Conservation (phyloP, 2,113 vertebrate species). For the Serilophus lunatus region DNA sequence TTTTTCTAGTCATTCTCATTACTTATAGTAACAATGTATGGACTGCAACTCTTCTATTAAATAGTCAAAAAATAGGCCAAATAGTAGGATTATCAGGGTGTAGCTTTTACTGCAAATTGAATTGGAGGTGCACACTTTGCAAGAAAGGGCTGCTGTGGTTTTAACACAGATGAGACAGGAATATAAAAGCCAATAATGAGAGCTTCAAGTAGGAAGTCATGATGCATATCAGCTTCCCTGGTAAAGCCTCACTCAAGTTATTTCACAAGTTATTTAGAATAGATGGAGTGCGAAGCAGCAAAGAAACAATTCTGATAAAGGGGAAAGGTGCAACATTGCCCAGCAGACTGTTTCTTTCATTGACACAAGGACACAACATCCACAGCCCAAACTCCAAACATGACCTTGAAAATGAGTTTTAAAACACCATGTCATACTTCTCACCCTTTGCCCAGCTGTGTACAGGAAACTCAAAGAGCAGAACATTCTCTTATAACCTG, state of each 20-base stretch:
- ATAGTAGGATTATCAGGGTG: neutral
- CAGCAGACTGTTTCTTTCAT: neutral
- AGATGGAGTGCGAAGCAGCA: neutral
- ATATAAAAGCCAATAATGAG: neutral
- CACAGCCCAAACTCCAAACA: neutral
- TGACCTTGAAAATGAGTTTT: neutral
- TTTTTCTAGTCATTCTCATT: neutral
- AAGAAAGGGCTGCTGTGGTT: neutral
- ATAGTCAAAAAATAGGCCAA: neutral
- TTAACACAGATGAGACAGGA: neutral
- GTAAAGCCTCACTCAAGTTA: neutral
- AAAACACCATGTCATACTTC: neutral
- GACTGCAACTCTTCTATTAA: neutral
- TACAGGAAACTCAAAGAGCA: neutral
- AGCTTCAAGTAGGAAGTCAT: neutral
- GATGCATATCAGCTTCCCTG: neutral
- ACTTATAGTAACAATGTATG: neutral
- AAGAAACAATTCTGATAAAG: neutral
- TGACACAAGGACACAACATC: neutral
- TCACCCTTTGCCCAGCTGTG: neutral
- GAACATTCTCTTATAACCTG: neutral
- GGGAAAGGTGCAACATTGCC: neutral
- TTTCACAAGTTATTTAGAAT: neutral
- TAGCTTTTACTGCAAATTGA: neutral
- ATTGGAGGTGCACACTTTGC: neutral